Percentiles rank a stretch among this genome's conserved stretches.
phyloP scores from a whole-genome alignment of 2,797 vertebrate genomes.

The Neopelma chrysocephalum region DNA sequence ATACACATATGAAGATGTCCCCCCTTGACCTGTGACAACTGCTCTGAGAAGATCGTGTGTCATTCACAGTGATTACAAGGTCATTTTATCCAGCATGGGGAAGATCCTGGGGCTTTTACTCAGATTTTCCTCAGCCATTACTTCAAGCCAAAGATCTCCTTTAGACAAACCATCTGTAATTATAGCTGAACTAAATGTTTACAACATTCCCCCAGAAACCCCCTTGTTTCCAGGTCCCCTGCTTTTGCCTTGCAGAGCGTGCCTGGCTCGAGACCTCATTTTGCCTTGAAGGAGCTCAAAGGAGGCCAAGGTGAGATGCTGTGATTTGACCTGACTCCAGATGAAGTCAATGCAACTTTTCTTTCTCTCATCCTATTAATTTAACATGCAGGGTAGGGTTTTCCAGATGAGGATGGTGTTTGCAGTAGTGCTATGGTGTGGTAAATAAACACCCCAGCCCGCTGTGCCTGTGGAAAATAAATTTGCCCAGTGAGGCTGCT shows the following conservation, averaged over 20 bases:
- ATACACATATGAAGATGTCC: not conserved
- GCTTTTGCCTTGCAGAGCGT: rapidly evolving
- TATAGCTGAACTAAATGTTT: not conserved
- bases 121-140: not conserved
- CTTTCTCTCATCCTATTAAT: not conserved
- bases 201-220: not conserved
- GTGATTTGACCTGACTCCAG: not conserved
- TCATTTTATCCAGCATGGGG: not conserved
- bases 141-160: not conserved
- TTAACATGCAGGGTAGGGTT: not conserved
- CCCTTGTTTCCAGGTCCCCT: not conserved
- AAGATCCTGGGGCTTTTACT: not conserved
- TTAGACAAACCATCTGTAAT: not conserved
- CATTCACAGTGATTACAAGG: rapidly evolving
- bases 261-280: not conserved
- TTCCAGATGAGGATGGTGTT: not conserved
- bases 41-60: not conserved
- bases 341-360: not conserved
- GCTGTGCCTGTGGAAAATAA: not conserved
- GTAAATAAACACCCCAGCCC: not conserved
- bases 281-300: not conserved
- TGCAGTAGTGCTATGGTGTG: not conserved
- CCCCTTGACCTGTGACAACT: not conserved
- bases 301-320: not conserved
- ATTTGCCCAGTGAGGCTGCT: rapidly evolving